Evolutionary conservation across 2,888 invertebrate genomes (phyloP).

Genomic region (Campaea margaritaria): DNA sequence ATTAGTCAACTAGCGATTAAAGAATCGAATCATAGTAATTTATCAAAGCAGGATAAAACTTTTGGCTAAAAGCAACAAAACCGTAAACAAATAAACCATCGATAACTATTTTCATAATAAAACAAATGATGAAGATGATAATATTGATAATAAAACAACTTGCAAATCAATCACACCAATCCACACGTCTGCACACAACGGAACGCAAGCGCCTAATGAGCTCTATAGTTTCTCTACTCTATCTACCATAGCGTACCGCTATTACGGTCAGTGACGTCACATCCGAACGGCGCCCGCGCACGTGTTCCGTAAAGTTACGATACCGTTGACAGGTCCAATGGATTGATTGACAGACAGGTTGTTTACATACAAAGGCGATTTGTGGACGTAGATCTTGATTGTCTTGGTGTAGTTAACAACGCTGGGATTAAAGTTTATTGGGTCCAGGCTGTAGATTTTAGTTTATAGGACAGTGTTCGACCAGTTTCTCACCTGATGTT

Average conservation of each 20-base stretch:
- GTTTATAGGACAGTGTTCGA: too few species aligned
- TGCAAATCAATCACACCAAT: not conserved
- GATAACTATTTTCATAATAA: too few species aligned
- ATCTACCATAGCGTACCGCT: constrained; percentile 38
- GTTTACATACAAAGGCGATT: constrained; percentile 46
- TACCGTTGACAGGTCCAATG: constrained; percentile 30
- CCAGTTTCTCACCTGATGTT: too few species aligned
- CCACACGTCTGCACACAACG: constrained; percentile 48
- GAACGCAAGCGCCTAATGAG: constrained; percentile 55
- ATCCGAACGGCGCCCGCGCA: constrained; percentile 59
- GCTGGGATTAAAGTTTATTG: constrained; percentile 3
- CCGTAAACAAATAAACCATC: too few species aligned
- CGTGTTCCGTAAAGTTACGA: constrained; percentile 45
- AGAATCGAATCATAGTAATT: too few species aligned
- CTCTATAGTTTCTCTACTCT: constrained; percentile 18
- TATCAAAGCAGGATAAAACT: too few species aligned
- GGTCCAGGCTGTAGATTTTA: not conserved
- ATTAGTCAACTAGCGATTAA: too few species aligned
- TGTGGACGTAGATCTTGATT: constrained; percentile 16
- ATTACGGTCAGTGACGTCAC: constrained; percentile 59
- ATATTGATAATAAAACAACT: too few species aligned
- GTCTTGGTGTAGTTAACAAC: constrained; percentile 8
- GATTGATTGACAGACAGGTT: constrained; percentile 41
- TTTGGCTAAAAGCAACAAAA: too few species aligned
- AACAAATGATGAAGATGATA: not conserved